Base-by-base conservation (phyloP, 2,797 vertebrate species). In the Limnodromus scolopaceus region DNA sequence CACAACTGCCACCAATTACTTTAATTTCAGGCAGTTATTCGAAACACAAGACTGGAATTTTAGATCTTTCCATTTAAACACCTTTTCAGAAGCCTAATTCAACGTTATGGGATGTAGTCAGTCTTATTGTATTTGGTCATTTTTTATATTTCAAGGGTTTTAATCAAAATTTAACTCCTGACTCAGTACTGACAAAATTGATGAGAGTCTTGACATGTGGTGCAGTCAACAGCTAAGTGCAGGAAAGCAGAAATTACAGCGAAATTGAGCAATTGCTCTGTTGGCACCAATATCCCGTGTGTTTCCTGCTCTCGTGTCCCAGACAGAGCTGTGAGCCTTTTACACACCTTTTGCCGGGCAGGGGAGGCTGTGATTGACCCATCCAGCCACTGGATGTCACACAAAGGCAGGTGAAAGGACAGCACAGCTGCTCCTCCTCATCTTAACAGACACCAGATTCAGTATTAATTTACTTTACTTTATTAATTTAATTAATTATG, bases 341-440 rank as follows among this genome's bases (percentile, higher is more conserved):
- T 86, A 89, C 77, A 70, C 65, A 45, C 63, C 49, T 93, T 83
- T 46, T 57, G 6, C n/a, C 19, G 79, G 51, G 71, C 83, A 51
- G 16, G 19, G 38, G 28, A 88, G 71, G 79, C 68, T 97, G 97
- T 95, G 95, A 87, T 96, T 93, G 88, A 96, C 72, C 68, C 87
- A 64, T 93, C 91, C 84, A 85, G 87, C 97, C 97, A 96, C 97
- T 97, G 97, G 97, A 96, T 97, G 97, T 97, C 97, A 97, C 83
- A 97, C 97, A 95, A 96, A 95, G 36, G 87, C 96, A 97, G 87
- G 71, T 81, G 49, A 97, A 97, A 83, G 76, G n/a, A 25, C 84
- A 51, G 9, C 5, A 22, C 61, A 81, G 74, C 53, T 49, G 64
- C 32, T 84, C 4, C 1, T 58, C 72, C 57, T 61, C 9, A 61